Base-by-base conservation (phyloP, 1,140 invertebrate genomes). In the Trichonephila inaurata region DNA sequence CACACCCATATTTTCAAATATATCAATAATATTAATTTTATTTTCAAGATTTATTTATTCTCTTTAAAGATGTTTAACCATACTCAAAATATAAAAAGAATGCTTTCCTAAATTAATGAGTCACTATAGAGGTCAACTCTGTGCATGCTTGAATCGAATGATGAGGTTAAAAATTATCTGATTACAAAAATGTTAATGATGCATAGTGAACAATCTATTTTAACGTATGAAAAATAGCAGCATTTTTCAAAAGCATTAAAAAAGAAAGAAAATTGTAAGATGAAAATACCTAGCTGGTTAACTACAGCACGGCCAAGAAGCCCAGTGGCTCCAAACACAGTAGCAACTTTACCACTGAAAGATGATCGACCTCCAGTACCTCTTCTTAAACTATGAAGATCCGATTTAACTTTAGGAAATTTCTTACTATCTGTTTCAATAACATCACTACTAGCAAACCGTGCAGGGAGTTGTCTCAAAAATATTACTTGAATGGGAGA, bases 261-360 rank as follows among this genome's bases (percentile, higher is more conserved):
- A 66, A 7, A 66, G 24, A n/a, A 24, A 24, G 24, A 24, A n/a
- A 8, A 66, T 10, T 10, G 64, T 66, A 66, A 66, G n/a, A n/a
- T 51, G 61, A 51, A 6, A 28, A 33, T 99, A 95, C 98, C 99
- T 51, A 99, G 96, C 95, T 97, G 97, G 95, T 99, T 99, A 95
- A 97, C 97, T 24, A 99, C 96, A 96, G 97, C 97, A 88, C 97
- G 96, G 0, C 99, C 99, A 12, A 99, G 95, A 95, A 98, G 98
- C 16, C 99, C 99, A 88, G 97, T 97, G 69, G 97, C 97, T 61
- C 99, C 99, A 96, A 99, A 99, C 4, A 99, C 97, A n/a, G 99
- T 99, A 16, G 98, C 98, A 7, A 99, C 98, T 94, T 98, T 97
- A 0, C 99, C 99, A 96, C 98, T 99, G 95, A 99, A 99, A 95